Percentiles rank a stretch among this genome's conserved stretches.
Evolutionary conservation across 2,797 vertebrate species (phyloP).

Genomic region (Sebastes steindachneri): DNA sequence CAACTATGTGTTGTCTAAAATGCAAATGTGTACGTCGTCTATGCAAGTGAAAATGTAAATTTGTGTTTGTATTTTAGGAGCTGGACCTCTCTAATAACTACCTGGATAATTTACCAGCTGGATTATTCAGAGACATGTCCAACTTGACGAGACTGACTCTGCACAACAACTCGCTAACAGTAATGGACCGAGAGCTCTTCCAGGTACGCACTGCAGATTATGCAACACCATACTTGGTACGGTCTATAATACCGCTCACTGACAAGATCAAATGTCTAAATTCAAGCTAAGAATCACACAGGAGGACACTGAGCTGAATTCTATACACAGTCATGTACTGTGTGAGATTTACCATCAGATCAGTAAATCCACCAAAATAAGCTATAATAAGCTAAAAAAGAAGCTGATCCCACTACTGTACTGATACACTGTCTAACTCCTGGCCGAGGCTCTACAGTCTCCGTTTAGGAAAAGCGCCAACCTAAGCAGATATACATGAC

Average conservation of each 20-base stretch:
- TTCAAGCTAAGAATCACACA: neutral
- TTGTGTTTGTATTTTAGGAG: constrained; percentile 57
- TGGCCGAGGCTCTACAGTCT: neutral
- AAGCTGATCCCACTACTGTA: neutral
- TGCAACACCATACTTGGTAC: neutral
- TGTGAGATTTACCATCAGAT: neutral
- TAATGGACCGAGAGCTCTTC: constrained; percentile 91
- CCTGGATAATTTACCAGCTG: constrained; percentile 92
- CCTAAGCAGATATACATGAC: constrained; percentile 24
- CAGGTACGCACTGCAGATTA: constrained; percentile 70
- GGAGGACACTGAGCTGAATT: neutral
- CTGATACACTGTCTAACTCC: neutral
- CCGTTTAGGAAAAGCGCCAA: constrained; percentile 20
- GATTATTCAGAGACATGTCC: constrained; percentile 90
- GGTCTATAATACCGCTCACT: neutral
- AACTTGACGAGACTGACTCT: constrained; percentile 93
- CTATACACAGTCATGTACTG: neutral
- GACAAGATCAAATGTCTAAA: neutral
- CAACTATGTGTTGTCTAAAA: neutral
- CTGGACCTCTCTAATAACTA: constrained; percentile 98
- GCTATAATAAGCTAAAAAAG: no score
- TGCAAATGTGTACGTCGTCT: neutral
- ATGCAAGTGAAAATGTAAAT: neutral
- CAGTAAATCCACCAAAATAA: neutral
- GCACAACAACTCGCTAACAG: constrained; percentile 95